Conservation (phyloP, 2,113 vertebrate genomes). For the Halcyon senegalensis region DNA sequence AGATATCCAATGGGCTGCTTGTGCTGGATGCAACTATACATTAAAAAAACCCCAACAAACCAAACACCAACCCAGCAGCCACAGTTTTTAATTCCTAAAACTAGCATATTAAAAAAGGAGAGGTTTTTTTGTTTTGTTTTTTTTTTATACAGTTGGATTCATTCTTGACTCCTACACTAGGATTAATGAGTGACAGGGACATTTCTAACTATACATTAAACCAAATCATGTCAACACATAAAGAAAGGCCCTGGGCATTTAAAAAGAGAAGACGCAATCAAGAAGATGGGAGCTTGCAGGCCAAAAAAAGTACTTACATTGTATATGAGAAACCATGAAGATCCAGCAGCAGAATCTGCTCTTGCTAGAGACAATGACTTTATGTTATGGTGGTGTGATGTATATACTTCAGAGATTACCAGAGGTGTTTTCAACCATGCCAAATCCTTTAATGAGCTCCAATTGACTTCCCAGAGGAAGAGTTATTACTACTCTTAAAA, state of each 20-base stretch:
- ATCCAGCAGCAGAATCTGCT: constrained; percentile 3
- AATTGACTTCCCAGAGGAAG: background rate
- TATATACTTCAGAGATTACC: background rate
- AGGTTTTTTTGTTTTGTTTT: background rate
- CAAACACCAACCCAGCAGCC: background rate
- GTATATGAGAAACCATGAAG: background rate
- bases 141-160: background rate
- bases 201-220: constrained; percentile 48
- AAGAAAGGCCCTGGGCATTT: background rate
- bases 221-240: constrained; percentile 8
- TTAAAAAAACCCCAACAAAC: background rate
- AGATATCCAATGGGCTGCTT: background rate
- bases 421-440: background rate
- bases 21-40: background rate
- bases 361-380: background rate
- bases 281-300: background rate
- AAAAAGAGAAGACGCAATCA: background rate
- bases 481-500: background rate
- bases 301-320: background rate
- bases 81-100: constrained; percentile 11
- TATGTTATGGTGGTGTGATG: background rate
- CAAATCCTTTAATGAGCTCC: background rate
- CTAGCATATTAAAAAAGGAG: background rate
- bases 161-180: constrained; percentile 41
- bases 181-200: background rate